Evolutionary conservation across 1,140 invertebrate genomes (phyloP).

Genomic region (Cyphomyrmex costatus): DNA sequence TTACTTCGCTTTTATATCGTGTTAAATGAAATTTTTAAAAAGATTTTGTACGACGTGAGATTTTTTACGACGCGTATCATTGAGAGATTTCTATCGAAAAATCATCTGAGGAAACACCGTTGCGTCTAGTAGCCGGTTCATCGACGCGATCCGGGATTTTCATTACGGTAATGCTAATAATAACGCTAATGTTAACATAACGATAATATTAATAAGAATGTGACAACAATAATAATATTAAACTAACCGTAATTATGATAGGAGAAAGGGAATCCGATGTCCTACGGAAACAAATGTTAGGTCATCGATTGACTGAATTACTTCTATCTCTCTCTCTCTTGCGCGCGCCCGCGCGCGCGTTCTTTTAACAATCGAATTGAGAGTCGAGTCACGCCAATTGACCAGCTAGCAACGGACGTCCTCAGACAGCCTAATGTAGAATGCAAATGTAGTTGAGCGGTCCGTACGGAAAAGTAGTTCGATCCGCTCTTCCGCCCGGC

Average conservation of each 20-base stretch:
- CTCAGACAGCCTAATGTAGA: constrained; percentile 57
- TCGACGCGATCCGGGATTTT: constrained; percentile 45
- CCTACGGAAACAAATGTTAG: constrained; percentile 12
- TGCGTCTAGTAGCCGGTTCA: constrained; percentile 30
- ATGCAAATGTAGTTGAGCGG: constrained; percentile 46
- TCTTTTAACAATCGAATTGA: constrained; percentile 53
- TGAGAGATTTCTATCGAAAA: constrained; percentile 42
- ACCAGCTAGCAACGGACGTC: constrained; percentile 61
- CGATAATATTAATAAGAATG: constrained; percentile 50
- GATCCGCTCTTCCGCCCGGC: constrained; percentile 10
- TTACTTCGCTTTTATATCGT: constrained; percentile 32
- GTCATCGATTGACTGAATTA: constrained; percentile 59
- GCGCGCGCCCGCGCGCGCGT: neutral
- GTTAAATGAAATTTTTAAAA: constrained; percentile 37
- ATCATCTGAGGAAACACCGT: constrained; percentile 53
- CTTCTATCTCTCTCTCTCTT: constrained; percentile 33
- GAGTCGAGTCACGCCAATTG: constrained; percentile 63
- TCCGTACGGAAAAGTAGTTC: constrained; percentile 21
- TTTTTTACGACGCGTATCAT: constrained; percentile 42
- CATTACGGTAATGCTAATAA: constrained; percentile 45
- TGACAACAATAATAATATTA: constrained; percentile 58
- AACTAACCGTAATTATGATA: constrained; percentile 46
- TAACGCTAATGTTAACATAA: constrained; percentile 48
- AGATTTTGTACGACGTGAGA: constrained; percentile 39
- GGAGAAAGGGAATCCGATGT: constrained; percentile 38